These are phyloP conservation scores for Drosophila kuntzei DNA, from an alignment of 2,888 invertebrate species.

Conservation along the genomic window DNA sequence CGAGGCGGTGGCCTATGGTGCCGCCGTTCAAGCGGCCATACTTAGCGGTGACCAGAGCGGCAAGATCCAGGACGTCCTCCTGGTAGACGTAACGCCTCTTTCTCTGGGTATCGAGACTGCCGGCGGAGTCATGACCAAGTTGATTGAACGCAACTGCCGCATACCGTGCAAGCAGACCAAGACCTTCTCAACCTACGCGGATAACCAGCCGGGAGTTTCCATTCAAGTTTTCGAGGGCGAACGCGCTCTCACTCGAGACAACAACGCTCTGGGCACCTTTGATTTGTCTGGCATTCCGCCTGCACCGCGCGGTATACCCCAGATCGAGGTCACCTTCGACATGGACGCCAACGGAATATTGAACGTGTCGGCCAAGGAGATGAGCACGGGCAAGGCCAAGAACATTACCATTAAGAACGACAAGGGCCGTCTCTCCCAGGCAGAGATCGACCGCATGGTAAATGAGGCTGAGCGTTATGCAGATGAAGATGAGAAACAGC, in stretches of 20 bases:
- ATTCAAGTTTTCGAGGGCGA: constrained; percentile 92
- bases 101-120: constrained; percentile 92
- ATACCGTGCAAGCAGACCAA: constrained; percentile 91
- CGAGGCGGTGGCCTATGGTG: constrained; percentile 92
- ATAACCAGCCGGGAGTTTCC: constrained; percentile 92
- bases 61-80: constrained; percentile 90
- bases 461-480: constrained; percentile 90
- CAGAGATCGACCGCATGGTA: constrained; percentile 92
- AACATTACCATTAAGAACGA: constrained; percentile 94
- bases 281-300: constrained; percentile 98
- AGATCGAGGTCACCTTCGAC: constrained; percentile 92
- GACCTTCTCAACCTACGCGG: constrained; percentile 92
- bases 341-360: constrained; percentile 98
- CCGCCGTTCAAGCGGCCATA: constrained; percentile 91
- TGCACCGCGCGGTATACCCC: constrained; percentile 94
- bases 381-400: constrained; percentile 89
- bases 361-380: constrained; percentile 92
- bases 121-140: constrained; percentile 92
- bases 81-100: constrained; percentile 89
- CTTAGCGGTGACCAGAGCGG: constrained; percentile 89
- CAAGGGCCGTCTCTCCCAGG: constrained; percentile 92
- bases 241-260: constrained; percentile 96
- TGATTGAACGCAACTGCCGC: constrained; percentile 90
- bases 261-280: constrained; percentile 97
- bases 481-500: constrained; percentile 92